These are phyloP conservation scores for Setophaga coronata DNA, from an alignment of 2,113 vertebrate species.

Conservation along the genomic window DNA sequence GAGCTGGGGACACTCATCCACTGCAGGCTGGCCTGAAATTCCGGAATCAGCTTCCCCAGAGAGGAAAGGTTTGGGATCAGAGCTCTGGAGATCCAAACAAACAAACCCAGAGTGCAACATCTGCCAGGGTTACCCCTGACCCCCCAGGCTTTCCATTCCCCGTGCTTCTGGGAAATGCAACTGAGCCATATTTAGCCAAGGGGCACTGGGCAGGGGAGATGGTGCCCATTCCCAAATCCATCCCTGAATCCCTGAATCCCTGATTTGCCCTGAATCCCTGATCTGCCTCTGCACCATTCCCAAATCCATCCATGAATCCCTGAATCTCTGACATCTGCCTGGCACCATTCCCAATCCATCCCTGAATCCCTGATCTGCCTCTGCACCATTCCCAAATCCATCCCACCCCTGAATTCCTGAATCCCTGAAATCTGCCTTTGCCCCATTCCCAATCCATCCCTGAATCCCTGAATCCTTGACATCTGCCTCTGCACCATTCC, in stretches of 20 bases:
- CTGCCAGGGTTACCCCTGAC: not conserved
- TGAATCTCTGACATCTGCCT: not conserved
- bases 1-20: not conserved
- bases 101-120: not conserved
- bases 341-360: rapidly evolving
- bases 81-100: not conserved
- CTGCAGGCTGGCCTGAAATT: not conserved
- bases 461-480: not conserved
- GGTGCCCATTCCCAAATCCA: not conserved
- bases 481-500: not conserved
- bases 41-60: not conserved
- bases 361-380: not conserved
- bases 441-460: not conserved
- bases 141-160: not conserved
- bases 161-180: not conserved
- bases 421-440: not conserved
- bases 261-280: not conserved
- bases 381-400: not conserved
- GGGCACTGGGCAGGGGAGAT: not conserved
- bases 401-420: not conserved
- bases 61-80: not conserved
- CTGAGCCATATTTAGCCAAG: not conserved
- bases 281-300: not conserved
- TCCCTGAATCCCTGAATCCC: not conserved
- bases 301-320: not conserved